Conservation (phyloP, 2,888 invertebrate genomes). For the Cacoxenus indagator region DNA sequence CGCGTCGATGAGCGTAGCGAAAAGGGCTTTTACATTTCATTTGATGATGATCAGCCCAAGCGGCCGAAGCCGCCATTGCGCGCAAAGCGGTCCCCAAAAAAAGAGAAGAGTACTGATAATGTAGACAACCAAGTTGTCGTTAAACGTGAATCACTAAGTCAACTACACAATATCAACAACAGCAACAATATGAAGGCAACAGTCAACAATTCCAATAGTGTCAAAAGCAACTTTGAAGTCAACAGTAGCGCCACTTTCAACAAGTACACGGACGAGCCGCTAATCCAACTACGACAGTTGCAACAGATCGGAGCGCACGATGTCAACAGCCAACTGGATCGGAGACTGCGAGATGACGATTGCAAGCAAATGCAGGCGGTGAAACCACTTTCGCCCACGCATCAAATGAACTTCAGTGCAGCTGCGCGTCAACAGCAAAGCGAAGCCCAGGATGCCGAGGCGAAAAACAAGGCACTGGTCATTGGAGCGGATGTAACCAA, state of each 20-base stretch:
- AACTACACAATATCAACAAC: slow-evolving; percentile 71
- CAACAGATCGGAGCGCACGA: slow-evolving; percentile 37
- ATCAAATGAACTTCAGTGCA: slow-evolving; percentile 41
- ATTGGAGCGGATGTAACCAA: slow-evolving; percentile 78
- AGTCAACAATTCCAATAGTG: slow-evolving; percentile 38
- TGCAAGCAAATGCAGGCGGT: slow-evolving; percentile 52
- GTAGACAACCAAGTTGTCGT: slow-evolving; percentile 58
- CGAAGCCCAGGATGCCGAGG: slow-evolving; percentile 63
- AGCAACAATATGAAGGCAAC: slow-evolving; percentile 17
- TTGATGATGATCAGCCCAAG: slow-evolving; percentile 89
- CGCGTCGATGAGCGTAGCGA: slow-evolving; percentile 74
- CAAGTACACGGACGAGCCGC: slow-evolving; percentile 67
- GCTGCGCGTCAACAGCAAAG: slow-evolving; percentile 48
- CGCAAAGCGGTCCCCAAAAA: slow-evolving; percentile 83
- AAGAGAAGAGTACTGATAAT: slow-evolving; percentile 73
- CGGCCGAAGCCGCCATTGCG: slow-evolving; percentile 90
- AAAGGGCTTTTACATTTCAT: slow-evolving; percentile 94
- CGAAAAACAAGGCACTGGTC: slow-evolving; percentile 74
- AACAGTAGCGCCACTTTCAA: slow-evolving; percentile 65
- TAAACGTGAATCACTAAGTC: slow-evolving; percentile 65
- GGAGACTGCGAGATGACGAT: slow-evolving; percentile 64
- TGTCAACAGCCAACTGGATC: slow-evolving; percentile 38
- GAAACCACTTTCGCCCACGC: slow-evolving; percentile 57
- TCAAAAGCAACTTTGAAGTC: slow-evolving; percentile 46
- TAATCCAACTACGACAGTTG: slow-evolving; percentile 65